These are phyloP conservation scores for Empidonax traillii DNA, from an alignment of 2,113 vertebrate species.

Conservation along the genomic window DNA sequence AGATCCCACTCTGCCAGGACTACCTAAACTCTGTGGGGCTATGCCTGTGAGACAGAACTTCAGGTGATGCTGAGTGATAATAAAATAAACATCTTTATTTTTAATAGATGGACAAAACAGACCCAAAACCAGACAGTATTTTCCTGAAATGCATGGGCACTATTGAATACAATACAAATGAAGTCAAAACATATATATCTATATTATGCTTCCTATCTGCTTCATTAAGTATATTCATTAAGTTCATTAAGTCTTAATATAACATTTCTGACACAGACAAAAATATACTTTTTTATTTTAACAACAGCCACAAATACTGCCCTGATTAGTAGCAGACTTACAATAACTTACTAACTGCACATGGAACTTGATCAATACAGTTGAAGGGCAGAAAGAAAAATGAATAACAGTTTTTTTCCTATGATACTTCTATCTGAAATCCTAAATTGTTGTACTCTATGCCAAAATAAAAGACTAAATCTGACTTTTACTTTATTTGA, in stretches of 20 bases:
- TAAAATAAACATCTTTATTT: slow-evolving; percentile 83
- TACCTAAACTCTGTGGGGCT: slow-evolving; percentile 53
- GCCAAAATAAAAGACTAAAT: slow-evolving; percentile 69
- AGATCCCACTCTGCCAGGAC: fast-evolving
- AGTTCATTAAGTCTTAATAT: slow-evolving; percentile 44
- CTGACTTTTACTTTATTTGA: slow-evolving; percentile 32
- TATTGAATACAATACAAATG: slow-evolving; percentile 74
- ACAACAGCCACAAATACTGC: slow-evolving; percentile 75
- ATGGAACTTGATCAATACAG: slow-evolving; percentile 42
- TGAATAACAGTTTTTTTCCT: not conserved
- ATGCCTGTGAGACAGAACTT: slow-evolving; percentile 58
- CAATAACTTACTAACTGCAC: slow-evolving; percentile 62
- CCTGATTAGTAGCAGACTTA: slow-evolving; percentile 72
- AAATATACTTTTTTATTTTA: slow-evolving; percentile 83
- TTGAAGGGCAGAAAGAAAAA: slow-evolving; percentile 56
- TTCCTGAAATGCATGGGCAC: slow-evolving; percentile 71
- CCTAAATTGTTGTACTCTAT: slow-evolving; percentile 53
- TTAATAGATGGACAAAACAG: slow-evolving; percentile 74
- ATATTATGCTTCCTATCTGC: slow-evolving; percentile 57
- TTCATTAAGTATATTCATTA: slow-evolving; percentile 36
- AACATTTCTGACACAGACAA: slow-evolving; percentile 84
- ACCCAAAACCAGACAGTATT: slow-evolving; percentile 61
- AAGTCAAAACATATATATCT: slow-evolving; percentile 65
- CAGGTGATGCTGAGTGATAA: slow-evolving; percentile 74
- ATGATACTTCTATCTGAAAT: slow-evolving; percentile 46